These are phyloP conservation scores for Gymnorhina tibicen DNA, from an alignment of 2,113 vertebrate genomes.

Conservation along the genomic window DNA sequence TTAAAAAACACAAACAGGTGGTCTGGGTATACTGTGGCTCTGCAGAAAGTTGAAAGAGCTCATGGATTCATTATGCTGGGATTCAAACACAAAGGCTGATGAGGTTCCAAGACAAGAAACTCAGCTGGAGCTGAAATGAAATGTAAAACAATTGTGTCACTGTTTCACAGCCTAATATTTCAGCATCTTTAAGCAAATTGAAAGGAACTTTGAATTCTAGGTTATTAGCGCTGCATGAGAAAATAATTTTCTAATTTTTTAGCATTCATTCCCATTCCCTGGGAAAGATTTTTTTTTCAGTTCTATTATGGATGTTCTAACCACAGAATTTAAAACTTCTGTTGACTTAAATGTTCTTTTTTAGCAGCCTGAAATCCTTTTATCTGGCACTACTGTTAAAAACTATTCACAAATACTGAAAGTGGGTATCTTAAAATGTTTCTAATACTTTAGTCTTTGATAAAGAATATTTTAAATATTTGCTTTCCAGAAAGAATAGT, in stretches of 20 bases:
- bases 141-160: not conserved
- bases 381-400: not conserved
- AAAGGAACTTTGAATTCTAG: not conserved
- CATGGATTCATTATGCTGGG: not conserved
- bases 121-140: not conserved
- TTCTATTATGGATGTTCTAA: not conserved
- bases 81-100: not conserved
- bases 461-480: slow-evolving; percentile 45
- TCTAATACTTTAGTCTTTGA: not conserved
- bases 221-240: not conserved
- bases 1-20: not conserved
- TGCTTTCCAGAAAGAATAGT: slow-evolving; percentile 3
- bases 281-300: not conserved
- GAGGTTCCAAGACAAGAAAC: not conserved
- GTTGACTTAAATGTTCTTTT: not conserved
- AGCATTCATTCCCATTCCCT: not conserved
- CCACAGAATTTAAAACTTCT: not conserved
- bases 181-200: not conserved
- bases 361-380: not conserved
- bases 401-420: not conserved
- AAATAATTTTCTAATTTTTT: not conserved
- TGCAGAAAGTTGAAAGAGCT: not conserved
- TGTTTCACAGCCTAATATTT: not conserved
- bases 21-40: not conserved
- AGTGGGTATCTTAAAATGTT: not conserved